Evolutionary conservation across 2,888 invertebrate species (phyloP), one percentile per base, ranked within the genome.

Genomic region (Leucozona laternaria): DNA sequence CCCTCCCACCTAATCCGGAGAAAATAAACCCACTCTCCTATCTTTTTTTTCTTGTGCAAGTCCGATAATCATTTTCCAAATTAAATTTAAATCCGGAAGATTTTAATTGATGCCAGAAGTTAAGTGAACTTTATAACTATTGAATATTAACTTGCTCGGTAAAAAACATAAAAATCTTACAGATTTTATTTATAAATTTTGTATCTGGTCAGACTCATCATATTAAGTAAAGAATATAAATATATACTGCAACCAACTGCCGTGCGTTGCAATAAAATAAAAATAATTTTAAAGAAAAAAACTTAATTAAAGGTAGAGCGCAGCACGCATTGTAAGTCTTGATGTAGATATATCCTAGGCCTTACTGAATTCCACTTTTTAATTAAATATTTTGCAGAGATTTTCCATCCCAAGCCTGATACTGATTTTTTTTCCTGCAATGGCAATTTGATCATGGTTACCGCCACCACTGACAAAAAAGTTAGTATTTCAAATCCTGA

Each of bases 351-450:
- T 40, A 80, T 76, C 58, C 66, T 43, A 64, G 80, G 20, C 55
- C 37, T 37, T 31, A 45, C 62, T 55, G 76, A 60, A 77, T 72
- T 68, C 58, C 55, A 60, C 40, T 72, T 81, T 85, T 85, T 85
- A 85, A 85, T 85, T 85, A 85, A 76, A 85, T 77, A 73, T 73
- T 68, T 81, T 80, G 37, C 71, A 58, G 64, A 66, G 17, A 64
- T 75, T 80, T 40, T 45, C 60, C 11, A n/a, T 15, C 11, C 28
- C 43, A 34, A 60, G 8, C 25, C 22, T 34, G 25, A 20, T 50
- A 8, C 25, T 11, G n/a, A 7, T 34, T 15, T 57, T 48, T 64
- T 48, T 48, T 58, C 25, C 22, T 55, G 45, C 28, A 20, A 31
- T 48, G 6, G 20, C 6, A 22, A 6, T 40, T 40, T 10, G 6